Evolutionary conservation across 1,140 invertebrate genomes (phyloP).

Genomic region (Megathymus violae): DNA sequence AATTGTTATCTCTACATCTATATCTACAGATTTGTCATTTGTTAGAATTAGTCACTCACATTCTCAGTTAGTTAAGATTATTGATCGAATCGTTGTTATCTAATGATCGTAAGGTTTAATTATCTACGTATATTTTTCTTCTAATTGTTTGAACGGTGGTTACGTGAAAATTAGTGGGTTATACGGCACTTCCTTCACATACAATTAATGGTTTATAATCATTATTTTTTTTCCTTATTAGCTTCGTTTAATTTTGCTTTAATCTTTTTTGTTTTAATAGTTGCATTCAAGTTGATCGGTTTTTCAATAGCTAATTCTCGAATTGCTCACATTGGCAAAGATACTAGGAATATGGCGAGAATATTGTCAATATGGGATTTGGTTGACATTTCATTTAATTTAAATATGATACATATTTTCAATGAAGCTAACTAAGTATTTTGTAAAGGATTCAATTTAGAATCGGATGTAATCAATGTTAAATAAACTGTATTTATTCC

Average conservation of each 20-base stretch:
- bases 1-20: conserved; percentile 24
- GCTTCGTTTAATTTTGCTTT: neutral
- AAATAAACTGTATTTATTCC: no score
- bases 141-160: conserved; percentile 21
- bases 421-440: no score
- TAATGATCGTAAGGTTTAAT: conserved; percentile 1
- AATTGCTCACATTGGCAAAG: no score
- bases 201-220: neutral
- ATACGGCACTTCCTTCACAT: conserved; percentile 23
- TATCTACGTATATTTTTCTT: conserved; percentile 2
- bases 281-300: neutral
- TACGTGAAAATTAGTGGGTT: conserved; percentile 39
- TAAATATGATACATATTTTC: no score
- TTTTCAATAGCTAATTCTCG: no score
- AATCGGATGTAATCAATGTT: no score
- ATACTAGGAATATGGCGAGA: no score
- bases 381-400: no score
- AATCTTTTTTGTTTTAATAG: neutral
- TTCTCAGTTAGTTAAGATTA: conserved; percentile 32
- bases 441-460: no score
- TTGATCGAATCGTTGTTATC: conserved; percentile 7
- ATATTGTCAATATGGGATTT: no score
- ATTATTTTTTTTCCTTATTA: conserved; percentile 2
- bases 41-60: conserved; percentile 35
- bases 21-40: conserved; percentile 26